Evolutionary conservation across 1,140 invertebrate species (phyloP), one percentile per base, ranked within the genome.

Genomic region (Lordiphosa mommai): DNA sequence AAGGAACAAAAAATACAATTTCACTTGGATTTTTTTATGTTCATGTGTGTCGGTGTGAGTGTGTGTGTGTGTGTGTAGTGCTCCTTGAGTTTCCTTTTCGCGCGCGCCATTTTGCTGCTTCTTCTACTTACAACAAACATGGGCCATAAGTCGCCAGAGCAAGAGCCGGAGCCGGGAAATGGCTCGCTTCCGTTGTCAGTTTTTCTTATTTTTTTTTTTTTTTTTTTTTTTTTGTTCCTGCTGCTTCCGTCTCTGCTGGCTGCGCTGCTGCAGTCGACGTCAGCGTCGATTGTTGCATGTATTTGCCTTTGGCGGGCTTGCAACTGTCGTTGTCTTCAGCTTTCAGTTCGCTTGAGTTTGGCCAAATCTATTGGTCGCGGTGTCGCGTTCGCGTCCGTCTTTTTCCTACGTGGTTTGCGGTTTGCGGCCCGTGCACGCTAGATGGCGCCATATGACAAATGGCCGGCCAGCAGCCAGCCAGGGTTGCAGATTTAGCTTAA

Each of bases 351-450:
- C 66, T 68, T 60, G 76, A 57, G 71, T 58, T 76, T 80, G 76
- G 77, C 76, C 76, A 80, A 80, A 80, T 80, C 72, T 82, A 80
- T 82, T 80, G 76, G 76, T 80, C 77, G 76, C 59, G 77, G 65
- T 79, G 60, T 72, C 73, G 73, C 61, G 49, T 52, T 17, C 44
- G 44, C 44, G 44, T 43, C 13, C 10, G 40, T 14, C 8, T 27
- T 12, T 29, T 43, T 13, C 3, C 20, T 23, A 27, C 20, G 20
- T 23, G 27, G 30, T 47, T 33, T 17, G 44, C 8, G 30, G 44
- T 12, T 43, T 48, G 33, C 34, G 51, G 36, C 72, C 7, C 14
- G 34, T 38, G 40, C 13, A 38, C 46, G 52, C 55, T 44, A 79
- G 70, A 63, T 82, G 76, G 76, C 70, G 76, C 65, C 61, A 48